Evolutionary conservation across 2,888 invertebrate genomes (phyloP), one percentile per base, ranked within the genome.

Genomic region (Dastarcus helophoroides): DNA sequence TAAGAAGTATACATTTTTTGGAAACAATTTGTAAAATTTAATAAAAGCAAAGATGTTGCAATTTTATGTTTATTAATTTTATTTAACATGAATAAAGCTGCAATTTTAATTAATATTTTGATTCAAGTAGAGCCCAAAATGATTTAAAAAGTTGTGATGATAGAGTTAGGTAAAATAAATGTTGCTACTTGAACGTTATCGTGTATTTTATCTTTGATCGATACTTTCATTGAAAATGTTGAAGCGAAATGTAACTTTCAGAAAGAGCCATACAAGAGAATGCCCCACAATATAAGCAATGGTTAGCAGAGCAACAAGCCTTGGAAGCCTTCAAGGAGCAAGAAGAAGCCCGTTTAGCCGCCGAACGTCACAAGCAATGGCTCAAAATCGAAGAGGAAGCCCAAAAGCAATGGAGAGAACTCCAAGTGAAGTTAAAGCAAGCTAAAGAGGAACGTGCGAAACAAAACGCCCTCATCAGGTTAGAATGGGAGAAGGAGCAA

Each of bases 401-500:
- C 1, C 71, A 76, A 38, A 62, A 67, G 41, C 68, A 74, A 42
- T 85, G 82, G 71, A 54, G 59, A 14, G 62, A 70, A 46, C 51
- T 75, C 19, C 75, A 79, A 47, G 63, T 67, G 33, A 68, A 68
- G 38, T 65, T 70, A 26, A 63, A 67, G 33, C 62, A 60, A 31
- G 63, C 73, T 1, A 63, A 67, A 35, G 68, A 71, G 37, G 68
- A 71, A 42, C 64, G 69, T 38, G 62, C 70, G 22, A 69, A 71
- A 44, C 68, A 77, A 52, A 75, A 77, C 41, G 67, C 67, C 21
- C 67, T 68, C 43, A 65, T 73, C 26, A 62, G 60, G 27, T 56
- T 75, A 56, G 83, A 84, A 60, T 77, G 78, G 67, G 79, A 81
- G 49, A 60, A 64, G 36, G 76, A 78, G 50, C 72, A 78, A 50